These are phyloP conservation scores for Rhogogaster chlorosoma DNA, from an alignment of 2,888 invertebrate genomes.

Conservation along the genomic window DNA sequence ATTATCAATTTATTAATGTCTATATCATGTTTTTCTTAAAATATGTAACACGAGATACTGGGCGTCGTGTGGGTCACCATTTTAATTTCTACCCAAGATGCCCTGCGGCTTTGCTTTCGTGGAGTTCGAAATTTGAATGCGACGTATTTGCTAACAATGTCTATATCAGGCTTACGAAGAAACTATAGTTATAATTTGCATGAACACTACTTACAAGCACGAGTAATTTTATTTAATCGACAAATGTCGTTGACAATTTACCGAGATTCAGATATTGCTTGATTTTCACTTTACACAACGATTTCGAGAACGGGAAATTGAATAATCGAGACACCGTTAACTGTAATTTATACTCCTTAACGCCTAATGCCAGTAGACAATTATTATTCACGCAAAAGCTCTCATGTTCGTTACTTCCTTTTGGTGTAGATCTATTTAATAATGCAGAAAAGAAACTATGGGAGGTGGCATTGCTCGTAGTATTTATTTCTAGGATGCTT, in stretches of 20 bases:
- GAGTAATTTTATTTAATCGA: not conserved
- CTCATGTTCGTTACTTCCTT: not conserved
- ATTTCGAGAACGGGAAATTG: not conserved
- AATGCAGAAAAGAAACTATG: constrained; percentile 6
- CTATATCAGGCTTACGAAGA: not conserved
- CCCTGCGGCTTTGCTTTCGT: constrained; percentile 28
- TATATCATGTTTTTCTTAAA: not conserved
- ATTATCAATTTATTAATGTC: not conserved
- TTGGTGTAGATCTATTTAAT: not conserved
- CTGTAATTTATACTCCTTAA: not conserved
- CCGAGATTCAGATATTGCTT: not conserved
- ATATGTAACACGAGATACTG: not conserved
- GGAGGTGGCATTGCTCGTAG: constrained; percentile 24
- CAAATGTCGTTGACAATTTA: not conserved
- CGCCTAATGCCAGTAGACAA: not conserved
- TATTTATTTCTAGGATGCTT: not conserved
- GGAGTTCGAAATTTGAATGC: constrained; percentile 45
- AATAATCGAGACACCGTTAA: not conserved
- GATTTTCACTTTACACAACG: not conserved
- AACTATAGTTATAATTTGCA: constrained; percentile 6
- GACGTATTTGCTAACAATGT: not conserved
- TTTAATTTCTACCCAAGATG: constrained; percentile 43
- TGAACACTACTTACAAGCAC: not conserved
- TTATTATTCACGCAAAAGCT: not conserved
- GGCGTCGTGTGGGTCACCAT: constrained; percentile 40